Evolutionary conservation across 2,113 vertebrate species (phyloP), one percentile per base, ranked within the genome.

Genomic region (Sapajus apella): DNA sequence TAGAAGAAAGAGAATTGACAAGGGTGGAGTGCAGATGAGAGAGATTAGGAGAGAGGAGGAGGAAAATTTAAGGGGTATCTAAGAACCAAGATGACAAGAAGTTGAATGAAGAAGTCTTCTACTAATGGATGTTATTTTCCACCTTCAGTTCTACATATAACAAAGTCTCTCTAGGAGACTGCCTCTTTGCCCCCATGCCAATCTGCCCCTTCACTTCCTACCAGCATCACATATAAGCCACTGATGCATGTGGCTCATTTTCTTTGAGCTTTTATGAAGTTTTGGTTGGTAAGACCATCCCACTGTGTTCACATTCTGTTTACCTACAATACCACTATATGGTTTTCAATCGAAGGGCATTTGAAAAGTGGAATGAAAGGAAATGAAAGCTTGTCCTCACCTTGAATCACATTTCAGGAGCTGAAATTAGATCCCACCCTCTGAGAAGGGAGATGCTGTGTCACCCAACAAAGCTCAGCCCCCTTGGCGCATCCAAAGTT

Each of bases 371-470:
- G 47, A 76, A 97, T 96, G 81, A 98, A 97, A 98, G 87, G 45
- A 81, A 93, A 79, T 81, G 86, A 95, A 97, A 97, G 91, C 85
- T 87, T 0, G 4, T 88, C 84, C 92, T 97, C 95, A 97, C 95
- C 96, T 97, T 97, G 95, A 88, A 85, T 98, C 77, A 47, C 58
- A 25, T 82, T 85, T 83, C 73, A 47, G 66, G 85, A 95, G 66
- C 87, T 82, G 95, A 98, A 98, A 98, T 98, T 96, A 96, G 95
- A 97, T 96, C 90, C 95, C 92, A 92, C 97, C 97, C 93, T 96
- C 96, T 72, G 95, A 8, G 84, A 91, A 92, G 81, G 66, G 43
- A 96, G 55, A 87, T 80, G 4, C 37, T 83, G 13, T 97, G 96
- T 88, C 96, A 97, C 94, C 97, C 97, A 97, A 87, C 96, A 97